Evolutionary conservation across 2,888 invertebrate genomes (phyloP), one percentile per base, ranked within the genome.

Genomic region (Gordius sp.): DNA sequence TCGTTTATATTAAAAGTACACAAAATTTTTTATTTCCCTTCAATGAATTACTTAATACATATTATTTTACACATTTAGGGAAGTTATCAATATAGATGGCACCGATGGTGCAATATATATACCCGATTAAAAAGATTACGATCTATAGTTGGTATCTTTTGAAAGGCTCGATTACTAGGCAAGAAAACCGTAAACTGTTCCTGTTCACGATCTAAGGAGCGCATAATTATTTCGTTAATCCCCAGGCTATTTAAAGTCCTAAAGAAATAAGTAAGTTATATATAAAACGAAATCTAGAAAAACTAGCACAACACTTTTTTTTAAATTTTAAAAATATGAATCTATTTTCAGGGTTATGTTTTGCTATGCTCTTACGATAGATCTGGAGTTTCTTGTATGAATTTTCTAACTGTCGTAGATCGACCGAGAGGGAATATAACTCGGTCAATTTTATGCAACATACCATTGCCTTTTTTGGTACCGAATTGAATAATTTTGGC

Each of bases 81-180:
- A n/a, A n/a, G n/a, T n/a, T n/a, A n/a, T n/a, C n/a, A n/a, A n/a
- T n/a, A n/a, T n/a, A n/a, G n/a, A n/a, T n/a, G n/a, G n/a, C n/a
- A n/a, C n/a, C n/a, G n/a, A n/a, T n/a, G n/a, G n/a, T n/a, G n/a
- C n/a, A n/a, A n/a, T n/a, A n/a, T n/a, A n/a, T n/a, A n/a, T n/a
- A n/a, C n/a, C n/a, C n/a, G n/a, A n/a, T n/a, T n/a, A n/a, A n/a
- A n/a, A n/a, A n/a, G n/a, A n/a, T n/a, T n/a, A n/a, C n/a, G n/a
- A n/a, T n/a, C n/a, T n/a, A n/a, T n/a, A n/a, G n/a, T n/a, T 54
- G 55, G 57, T 16, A 60, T 52, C 56, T 65, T 64, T 1, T 64
- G 62, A 59, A 68, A 67, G 2, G 67, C 67, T 2, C 62, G 60
- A 60, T 67, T 65, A 57, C 60, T 65, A 1, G 67, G 67, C 53